Conservation (phyloP, 2,888 invertebrate genomes). For the Chloroclystis v-ata region DNA sequence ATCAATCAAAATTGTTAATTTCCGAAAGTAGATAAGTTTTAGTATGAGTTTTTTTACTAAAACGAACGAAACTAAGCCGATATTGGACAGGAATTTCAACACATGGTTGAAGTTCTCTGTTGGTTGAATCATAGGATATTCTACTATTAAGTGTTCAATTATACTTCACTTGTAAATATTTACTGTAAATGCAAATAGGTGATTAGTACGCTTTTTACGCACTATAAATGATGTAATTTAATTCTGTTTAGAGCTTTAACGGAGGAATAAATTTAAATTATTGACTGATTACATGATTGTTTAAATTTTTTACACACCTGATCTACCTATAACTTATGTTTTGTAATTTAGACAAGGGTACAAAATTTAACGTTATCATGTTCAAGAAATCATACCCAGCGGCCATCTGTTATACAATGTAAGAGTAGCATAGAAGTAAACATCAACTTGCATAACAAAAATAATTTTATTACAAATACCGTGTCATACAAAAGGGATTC, state of each 20-base stretch:
- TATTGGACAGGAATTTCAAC: too few species aligned
- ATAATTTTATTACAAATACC: slow-evolving; percentile 57
- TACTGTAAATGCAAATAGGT: slow-evolving; percentile 51
- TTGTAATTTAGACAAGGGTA: too few species aligned
- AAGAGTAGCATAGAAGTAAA: background rate
- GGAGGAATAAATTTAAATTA: slow-evolving; percentile 61
- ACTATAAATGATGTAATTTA: slow-evolving; percentile 52
- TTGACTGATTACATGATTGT: slow-evolving; percentile 49
- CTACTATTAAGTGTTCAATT: slow-evolving; percentile 23
- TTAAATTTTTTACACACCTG: slow-evolving; percentile 23
- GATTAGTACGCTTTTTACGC: slow-evolving; percentile 61
- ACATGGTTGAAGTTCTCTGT: too few species aligned
- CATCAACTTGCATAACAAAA: slow-evolving; percentile 40
- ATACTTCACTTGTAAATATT: slow-evolving; percentile 46
- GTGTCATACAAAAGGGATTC: slow-evolving; percentile 50
- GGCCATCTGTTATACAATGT: too few species aligned
- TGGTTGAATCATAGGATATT: slow-evolving; percentile 1
- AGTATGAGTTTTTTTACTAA: too few species aligned
- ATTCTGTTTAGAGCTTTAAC: slow-evolving; percentile 51
- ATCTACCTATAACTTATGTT: too few species aligned
- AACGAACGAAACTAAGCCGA: too few species aligned
- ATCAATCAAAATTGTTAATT: too few species aligned
- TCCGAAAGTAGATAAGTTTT: too few species aligned
- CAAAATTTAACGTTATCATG: too few species aligned
- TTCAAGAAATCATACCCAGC: too few species aligned